Conservation (phyloP, 1,140 invertebrate genomes). For the Laupala kohalensis region DNA sequence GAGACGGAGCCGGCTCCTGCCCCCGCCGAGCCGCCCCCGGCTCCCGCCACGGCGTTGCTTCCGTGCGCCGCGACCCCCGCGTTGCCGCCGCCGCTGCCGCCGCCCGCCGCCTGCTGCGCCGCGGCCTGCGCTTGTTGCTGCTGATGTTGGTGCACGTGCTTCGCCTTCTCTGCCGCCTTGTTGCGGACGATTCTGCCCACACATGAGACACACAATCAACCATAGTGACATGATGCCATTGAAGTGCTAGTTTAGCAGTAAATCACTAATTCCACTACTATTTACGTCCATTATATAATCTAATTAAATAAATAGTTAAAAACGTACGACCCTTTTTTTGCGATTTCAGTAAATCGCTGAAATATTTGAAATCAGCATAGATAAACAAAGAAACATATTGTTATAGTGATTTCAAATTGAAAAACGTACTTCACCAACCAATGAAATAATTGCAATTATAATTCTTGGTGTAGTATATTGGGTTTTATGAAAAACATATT, state of each 20-base stretch:
- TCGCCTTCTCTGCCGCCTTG: constrained; percentile 91
- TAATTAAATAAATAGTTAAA: too few species aligned
- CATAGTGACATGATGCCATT: neutral
- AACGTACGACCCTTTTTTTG: too few species aligned
- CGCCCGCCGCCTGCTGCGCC: constrained; percentile 21
- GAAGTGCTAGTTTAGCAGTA: neutral
- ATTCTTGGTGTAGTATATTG: too few species aligned
- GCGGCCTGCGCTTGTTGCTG: constrained; percentile 41
- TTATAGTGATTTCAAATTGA: too few species aligned
- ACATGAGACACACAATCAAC: neutral
- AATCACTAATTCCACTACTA: neutral
- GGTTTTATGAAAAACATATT: too few species aligned
- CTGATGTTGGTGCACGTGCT: constrained; percentile 71
- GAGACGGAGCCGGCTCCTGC: constrained; percentile 34
- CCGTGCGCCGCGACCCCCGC: constrained; percentile 68
- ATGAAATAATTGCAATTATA: too few species aligned
- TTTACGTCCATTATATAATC: neutral
- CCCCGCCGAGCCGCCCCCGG: constrained; percentile 41
- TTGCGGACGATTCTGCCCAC: constrained; percentile 78
- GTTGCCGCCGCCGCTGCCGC: constrained; percentile 16
- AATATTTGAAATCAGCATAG: too few species aligned
- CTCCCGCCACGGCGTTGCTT: constrained; percentile 43
- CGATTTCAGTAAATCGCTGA: too few species aligned
- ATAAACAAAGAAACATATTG: too few species aligned
- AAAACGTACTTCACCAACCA: too few species aligned